These are phyloP conservation scores for Trichonephila inaurata DNA, from an alignment of 1,140 invertebrate species.

Conservation along the genomic window DNA sequence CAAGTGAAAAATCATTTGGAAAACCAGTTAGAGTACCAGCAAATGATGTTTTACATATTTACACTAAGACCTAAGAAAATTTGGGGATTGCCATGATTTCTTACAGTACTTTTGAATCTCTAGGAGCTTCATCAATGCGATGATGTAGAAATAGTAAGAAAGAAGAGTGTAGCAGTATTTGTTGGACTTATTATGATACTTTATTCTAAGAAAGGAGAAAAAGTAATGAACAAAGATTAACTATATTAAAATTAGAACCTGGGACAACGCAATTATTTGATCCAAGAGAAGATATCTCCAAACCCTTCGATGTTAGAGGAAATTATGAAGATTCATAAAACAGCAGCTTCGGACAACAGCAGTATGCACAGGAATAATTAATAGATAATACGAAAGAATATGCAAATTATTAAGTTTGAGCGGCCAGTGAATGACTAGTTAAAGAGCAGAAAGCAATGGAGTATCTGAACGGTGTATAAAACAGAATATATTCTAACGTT, in stretches of 20 bases:
- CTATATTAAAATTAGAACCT: not conserved
- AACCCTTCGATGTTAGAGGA: not conserved
- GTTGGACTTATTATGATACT: not conserved
- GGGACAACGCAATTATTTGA: not conserved
- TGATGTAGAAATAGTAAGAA: constrained; percentile 36
- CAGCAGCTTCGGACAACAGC: not conserved
- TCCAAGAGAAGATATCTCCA: not conserved
- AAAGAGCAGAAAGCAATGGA: no score
- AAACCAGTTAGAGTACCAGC: constrained; percentile 36
- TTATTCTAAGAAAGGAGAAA: not conserved
- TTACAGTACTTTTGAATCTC: constrained; percentile 21
- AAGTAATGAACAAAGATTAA: not conserved
- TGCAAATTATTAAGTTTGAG: no score
- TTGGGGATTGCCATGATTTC: constrained; percentile 37
- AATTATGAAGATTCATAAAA: not conserved
- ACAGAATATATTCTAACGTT: no score
- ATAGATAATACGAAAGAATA: not conserved
- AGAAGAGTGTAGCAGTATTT: constrained; percentile 7
- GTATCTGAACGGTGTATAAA: no score
- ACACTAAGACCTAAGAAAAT: not conserved
- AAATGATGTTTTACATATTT: constrained; percentile 44
- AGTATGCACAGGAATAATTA: not conserved
- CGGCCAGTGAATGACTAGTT: no score
- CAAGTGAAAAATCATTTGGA: not conserved
- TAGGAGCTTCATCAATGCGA: constrained; percentile 29